Evolutionary conservation across 2,888 invertebrate species (phyloP), one percentile per base, ranked within the genome.

Genomic region (Meganola albula): DNA sequence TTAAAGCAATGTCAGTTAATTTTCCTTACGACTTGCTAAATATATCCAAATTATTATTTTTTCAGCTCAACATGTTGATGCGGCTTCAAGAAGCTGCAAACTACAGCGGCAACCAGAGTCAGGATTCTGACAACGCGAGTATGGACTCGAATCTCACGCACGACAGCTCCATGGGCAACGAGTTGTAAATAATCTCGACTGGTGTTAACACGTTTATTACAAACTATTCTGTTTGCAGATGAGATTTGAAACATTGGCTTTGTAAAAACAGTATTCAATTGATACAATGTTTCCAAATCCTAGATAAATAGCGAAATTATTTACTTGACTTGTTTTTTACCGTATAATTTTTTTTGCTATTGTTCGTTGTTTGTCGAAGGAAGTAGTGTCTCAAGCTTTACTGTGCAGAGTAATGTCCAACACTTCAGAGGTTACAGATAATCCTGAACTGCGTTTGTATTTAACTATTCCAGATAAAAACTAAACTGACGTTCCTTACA

Each of bases 51-150:
- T 27, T 31, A 8, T 2, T 16, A 16, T 34, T 26, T 14, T 39
- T 87, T 7, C 75, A 95, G 94, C 87, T 97, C 47, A 97, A 96
- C 66, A 98, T 97, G 97, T 80, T 98, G 65, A 96, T 97, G 96
- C 90, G 96, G 50, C 89, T 98, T 28, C 97, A 97, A 85, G 97
- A 97, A 84, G 97, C 97, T 12, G 97, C 97, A 27, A 96, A 95
- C 79, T 95, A 95, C 82, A 93, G 94, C 55, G 94, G 94, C 62
- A 93, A 93, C 56, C 95, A 95, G 83, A 95, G 94, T 69, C 95
- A 95, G 63, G 96, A 96, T 80, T 95, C 94, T 0, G 96, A 96
- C 74, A 93, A 94, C 59, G 93, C 94, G 48, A 95, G 94, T 63
- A 86, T 93, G 66, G 93, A 93, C 69, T 93, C 93, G 44, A 92